Conservation (phyloP, 2,888 invertebrate genomes). For the Frankliniella fusca region DNA sequence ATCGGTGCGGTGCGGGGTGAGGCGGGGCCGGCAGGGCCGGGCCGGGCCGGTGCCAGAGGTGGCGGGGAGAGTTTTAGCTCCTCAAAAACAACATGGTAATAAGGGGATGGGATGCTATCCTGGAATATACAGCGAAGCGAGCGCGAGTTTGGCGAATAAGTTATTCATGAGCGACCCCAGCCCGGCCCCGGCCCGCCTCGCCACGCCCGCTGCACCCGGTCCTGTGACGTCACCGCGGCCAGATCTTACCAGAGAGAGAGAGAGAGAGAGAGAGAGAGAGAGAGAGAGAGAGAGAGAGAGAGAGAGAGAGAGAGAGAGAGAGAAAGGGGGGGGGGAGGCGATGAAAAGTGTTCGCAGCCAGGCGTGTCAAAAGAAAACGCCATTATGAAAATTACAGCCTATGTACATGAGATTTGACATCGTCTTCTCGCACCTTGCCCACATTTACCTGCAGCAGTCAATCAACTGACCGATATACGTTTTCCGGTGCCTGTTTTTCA, state of each 20-base stretch:
- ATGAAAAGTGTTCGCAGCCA: too few species aligned
- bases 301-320: not conserved
- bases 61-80: not conserved
- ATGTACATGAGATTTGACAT: too few species aligned
- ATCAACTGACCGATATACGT: too few species aligned
- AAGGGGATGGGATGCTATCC: not conserved
- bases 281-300: conserved; percentile 1
- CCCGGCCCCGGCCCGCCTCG: not conserved
- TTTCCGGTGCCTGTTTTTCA: too few species aligned
- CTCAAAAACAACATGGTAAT: conserved; percentile 12
- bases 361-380: too few species aligned
- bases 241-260: not conserved
- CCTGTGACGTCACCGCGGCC: not conserved
- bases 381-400: too few species aligned
- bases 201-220: not conserved
- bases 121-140: too few species aligned
- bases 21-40: not conserved
- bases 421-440: too few species aligned
- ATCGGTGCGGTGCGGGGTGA: not conserved
- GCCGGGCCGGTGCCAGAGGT: not conserved
- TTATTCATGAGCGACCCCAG: not conserved
- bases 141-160: conserved; percentile 3
- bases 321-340: too few species aligned
- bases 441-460: too few species aligned
- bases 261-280: conserved; percentile 18